Conservation (phyloP, 2,113 vertebrate species). For the Lepus europaeus region DNA sequence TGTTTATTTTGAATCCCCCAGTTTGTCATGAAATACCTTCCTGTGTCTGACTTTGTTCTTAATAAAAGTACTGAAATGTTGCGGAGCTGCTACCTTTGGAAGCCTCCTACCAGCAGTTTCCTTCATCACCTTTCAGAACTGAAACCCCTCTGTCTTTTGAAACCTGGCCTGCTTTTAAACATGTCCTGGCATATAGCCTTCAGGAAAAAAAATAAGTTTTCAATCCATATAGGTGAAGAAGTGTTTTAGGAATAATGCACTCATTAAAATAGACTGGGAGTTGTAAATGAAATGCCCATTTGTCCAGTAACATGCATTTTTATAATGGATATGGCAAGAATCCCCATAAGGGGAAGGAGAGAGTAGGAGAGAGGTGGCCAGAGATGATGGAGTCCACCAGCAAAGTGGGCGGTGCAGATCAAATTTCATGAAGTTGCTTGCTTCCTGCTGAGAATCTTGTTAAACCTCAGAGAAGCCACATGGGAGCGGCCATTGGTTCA, state of each 20-base stretch:
- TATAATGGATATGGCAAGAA: background rate
- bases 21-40: conserved; percentile 52
- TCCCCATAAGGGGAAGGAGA: background rate
- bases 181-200: background rate
- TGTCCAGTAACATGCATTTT: background rate
- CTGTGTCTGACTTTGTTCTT: background rate
- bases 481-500: background rate
- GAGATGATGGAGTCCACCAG: background rate
- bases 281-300: background rate
- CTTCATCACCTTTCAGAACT: conserved; percentile 4
- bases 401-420: background rate
- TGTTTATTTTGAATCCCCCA: conserved; percentile 33
- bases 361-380: background rate
- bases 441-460: background rate
- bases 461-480: background rate
- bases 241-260: background rate
- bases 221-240: conserved; percentile 6
- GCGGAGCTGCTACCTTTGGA: background rate
- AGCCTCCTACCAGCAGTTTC: background rate
- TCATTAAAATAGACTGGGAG: background rate
- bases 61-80: conserved; percentile 13
- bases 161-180: background rate
- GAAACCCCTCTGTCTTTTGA: conserved; percentile 24
- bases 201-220: background rate
- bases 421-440: background rate